phyloP scores from a whole-genome alignment of 1,140 invertebrate genomes.

The Heliothis subflexa region DNA sequence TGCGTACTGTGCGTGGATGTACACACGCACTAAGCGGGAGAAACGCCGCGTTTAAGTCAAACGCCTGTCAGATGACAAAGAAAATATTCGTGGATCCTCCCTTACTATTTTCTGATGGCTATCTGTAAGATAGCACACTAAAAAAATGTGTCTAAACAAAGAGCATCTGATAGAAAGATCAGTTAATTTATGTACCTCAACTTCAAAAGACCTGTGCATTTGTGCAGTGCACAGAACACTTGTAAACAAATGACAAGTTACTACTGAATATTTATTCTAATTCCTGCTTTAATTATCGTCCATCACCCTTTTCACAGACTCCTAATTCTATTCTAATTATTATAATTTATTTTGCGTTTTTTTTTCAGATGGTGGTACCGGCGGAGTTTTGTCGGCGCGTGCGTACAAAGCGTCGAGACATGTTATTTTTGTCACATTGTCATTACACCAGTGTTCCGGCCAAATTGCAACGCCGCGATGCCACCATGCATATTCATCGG shows the following conservation, averaged over 20 bases:
- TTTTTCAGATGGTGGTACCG: background rate
- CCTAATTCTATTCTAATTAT: background rate
- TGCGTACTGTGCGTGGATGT: slow-evolving; percentile 27
- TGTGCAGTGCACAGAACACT: background rate
- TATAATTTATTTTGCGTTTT: background rate
- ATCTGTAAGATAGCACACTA: no score
- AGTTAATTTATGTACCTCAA: background rate
- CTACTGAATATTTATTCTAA: slow-evolving; percentile 1
- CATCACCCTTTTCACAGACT: background rate
- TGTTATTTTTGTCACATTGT: slow-evolving; percentile 79
- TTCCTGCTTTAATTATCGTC: background rate
- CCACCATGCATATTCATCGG: slow-evolving; percentile 77
- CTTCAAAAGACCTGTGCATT: background rate
- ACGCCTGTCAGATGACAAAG: no score
- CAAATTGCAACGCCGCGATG: slow-evolving; percentile 74
- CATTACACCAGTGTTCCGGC: slow-evolving; percentile 74
- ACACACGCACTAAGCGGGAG: slow-evolving; percentile 11
- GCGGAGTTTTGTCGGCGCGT: slow-evolving; percentile 34
- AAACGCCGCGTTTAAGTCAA: background rate
- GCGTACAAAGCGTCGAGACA: slow-evolving; percentile 45
- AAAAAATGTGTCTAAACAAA: no score
- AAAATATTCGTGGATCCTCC: no score
- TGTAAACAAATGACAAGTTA: background rate
- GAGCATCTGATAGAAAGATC: background rate
- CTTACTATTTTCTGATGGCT: no score